Evolutionary conservation across 2,113 vertebrate genomes (phyloP).

Genomic region (Hassar affinis): DNA sequence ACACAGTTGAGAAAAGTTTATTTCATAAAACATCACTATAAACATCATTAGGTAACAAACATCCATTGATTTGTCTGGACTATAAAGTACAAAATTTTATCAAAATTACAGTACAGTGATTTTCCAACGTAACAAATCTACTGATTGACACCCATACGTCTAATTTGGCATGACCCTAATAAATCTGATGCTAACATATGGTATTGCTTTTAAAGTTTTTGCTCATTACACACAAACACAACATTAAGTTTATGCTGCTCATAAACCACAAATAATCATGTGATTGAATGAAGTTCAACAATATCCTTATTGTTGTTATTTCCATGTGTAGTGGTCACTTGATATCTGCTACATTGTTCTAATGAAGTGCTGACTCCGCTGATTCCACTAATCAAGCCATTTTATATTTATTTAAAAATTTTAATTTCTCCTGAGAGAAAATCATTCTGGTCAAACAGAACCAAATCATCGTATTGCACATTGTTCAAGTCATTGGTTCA

Average conservation of each 20-base stretch:
- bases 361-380: background rate
- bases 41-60: slow-evolving; percentile 46
- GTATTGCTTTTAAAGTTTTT: slow-evolving; percentile 25
- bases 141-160: slow-evolving; percentile 16
- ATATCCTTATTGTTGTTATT: background rate
- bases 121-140: slow-evolving; percentile 30
- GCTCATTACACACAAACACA: background rate
- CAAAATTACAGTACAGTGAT: slow-evolving; percentile 57
- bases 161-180: background rate
- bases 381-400: background rate
- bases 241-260: slow-evolving; percentile 27
- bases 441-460: background rate
- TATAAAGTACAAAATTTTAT: slow-evolving; percentile 49
- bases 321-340: background rate
- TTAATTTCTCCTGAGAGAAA: background rate
- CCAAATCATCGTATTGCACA: background rate
- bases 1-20: slow-evolving; percentile 44
- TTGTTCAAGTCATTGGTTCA: background rate
- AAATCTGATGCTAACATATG: background rate
- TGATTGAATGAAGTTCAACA: background rate
- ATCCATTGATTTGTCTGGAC: slow-evolving; percentile 19
- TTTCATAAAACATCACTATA: slow-evolving; percentile 52
- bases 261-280: background rate
- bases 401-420: background rate
- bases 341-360: background rate